Evolutionary conservation across 2,888 invertebrate species (phyloP).

Genomic region (Pammene aurita): DNA sequence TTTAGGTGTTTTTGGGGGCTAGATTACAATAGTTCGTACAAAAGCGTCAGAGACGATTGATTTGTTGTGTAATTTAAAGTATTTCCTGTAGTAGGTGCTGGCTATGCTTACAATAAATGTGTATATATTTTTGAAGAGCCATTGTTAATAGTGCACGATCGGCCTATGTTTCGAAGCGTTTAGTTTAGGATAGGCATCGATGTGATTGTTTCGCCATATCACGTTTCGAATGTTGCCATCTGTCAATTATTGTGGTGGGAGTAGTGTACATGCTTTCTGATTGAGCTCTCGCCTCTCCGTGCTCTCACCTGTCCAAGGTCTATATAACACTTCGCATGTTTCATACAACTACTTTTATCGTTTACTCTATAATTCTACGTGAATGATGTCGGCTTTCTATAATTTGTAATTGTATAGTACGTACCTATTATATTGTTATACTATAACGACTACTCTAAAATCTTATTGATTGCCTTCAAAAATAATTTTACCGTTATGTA

Average conservation of each 20-base stretch:
- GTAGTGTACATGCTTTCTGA: constrained; percentile 44
- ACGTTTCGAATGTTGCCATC: constrained; percentile 43
- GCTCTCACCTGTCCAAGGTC: constrained; percentile 56
- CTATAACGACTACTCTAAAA: constrained; percentile 56
- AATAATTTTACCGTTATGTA: constrained; percentile 60
- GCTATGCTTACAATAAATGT: constrained; percentile 37
- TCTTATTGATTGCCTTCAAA: constrained; percentile 68
- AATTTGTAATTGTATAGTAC: constrained; percentile 52
- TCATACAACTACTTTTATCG: constrained; percentile 54
- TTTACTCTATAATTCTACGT: constrained; percentile 57
- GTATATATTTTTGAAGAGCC: constrained; percentile 38
- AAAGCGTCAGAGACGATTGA: constrained; percentile 47
- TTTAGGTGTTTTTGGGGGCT: constrained; percentile 55
- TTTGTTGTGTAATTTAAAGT: constrained; percentile 28
- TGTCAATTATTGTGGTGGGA: constrained; percentile 46
- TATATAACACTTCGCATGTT: constrained; percentile 77
- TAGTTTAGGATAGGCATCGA: constrained; percentile 35
- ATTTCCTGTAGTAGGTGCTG: constrained; percentile 42
- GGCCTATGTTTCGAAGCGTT: constrained; percentile 42
- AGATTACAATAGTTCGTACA: constrained; percentile 56
- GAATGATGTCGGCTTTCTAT: constrained; percentile 59
- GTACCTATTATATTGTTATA: constrained; percentile 48
- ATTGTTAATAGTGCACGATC: constrained; percentile 42
- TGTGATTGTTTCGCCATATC: constrained; percentile 36
- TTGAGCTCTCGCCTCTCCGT: constrained; percentile 39